phyloP scores from a whole-genome alignment of 2,888 invertebrate species.

The Horisme vitalbata region DNA sequence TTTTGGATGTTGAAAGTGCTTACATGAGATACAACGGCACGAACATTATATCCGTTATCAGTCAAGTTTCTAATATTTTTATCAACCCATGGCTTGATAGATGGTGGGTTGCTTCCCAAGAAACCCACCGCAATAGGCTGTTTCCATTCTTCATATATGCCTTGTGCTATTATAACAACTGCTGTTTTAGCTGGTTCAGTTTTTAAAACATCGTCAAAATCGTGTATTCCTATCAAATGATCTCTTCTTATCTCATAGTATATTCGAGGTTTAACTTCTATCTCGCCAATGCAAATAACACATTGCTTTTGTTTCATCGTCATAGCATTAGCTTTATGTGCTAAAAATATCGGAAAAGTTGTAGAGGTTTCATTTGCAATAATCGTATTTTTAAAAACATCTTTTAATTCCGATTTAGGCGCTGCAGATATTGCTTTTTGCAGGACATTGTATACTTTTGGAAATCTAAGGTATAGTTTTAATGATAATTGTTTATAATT shows the following conservation, averaged over 20 bases:
- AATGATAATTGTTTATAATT: slow-evolving; percentile 11
- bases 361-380: slow-evolving; percentile 6
- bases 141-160: slow-evolving; percentile 27
- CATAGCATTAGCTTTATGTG: slow-evolving; percentile 15
- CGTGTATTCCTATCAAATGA: slow-evolving; percentile 22
- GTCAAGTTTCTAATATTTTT: slow-evolving; percentile 12
- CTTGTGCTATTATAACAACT: slow-evolving; percentile 25
- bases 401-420: slow-evolving; percentile 11
- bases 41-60: slow-evolving; percentile 18
- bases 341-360: slow-evolving; percentile 12
- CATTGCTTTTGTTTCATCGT: slow-evolving; percentile 20
- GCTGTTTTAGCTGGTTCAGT: slow-evolving; percentile 19
- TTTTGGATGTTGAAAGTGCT: neutral
- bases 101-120: slow-evolving; percentile 2
- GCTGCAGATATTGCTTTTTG: slow-evolving; percentile 1
- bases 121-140: slow-evolving; percentile 23
- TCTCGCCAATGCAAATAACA: slow-evolving; percentile 22
- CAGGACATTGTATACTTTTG: slow-evolving; percentile 20
- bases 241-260: slow-evolving; percentile 26
- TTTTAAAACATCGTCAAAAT: slow-evolving; percentile 18
- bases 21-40: slow-evolving; percentile 19
- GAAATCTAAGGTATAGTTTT: slow-evolving; percentile 18
- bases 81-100: slow-evolving; percentile 19
- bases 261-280: slow-evolving; percentile 16
- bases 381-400: slow-evolving; percentile 7